These are phyloP conservation scores for Zophobas morio DNA, from an alignment of 1,140 invertebrate genomes.

Conservation along the genomic window DNA sequence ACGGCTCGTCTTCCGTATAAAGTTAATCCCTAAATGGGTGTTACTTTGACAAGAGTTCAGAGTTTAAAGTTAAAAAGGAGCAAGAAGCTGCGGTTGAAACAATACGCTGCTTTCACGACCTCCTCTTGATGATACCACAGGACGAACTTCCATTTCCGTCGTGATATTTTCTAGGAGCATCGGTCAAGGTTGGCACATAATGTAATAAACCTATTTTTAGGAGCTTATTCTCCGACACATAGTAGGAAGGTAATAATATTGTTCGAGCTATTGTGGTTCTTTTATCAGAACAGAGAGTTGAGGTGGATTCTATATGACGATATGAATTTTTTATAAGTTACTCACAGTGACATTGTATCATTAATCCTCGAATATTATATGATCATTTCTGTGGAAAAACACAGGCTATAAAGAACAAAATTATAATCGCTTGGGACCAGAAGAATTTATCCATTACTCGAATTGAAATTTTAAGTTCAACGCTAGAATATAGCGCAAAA, in stretches of 20 bases:
- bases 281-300: conserved; percentile 24
- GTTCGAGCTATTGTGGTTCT: conserved; percentile 18
- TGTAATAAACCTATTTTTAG: conserved; percentile 40
- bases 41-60: conserved; percentile 23
- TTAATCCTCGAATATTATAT: too few species aligned
- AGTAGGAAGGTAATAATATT: conserved; percentile 28
- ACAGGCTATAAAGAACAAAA: too few species aligned
- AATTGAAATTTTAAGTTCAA: too few species aligned
- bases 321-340: too few species aligned
- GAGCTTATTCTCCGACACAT: conserved; percentile 26
- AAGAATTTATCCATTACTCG: too few species aligned
- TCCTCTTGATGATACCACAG: background rate
- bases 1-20: conserved; percentile 4
- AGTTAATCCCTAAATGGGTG: conserved; percentile 34
- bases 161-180: conserved; percentile 31
- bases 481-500: too few species aligned
- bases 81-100: conserved; percentile 6
- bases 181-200: conserved; percentile 31
- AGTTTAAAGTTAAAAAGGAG: conserved; percentile 24
- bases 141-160: conserved; percentile 31
- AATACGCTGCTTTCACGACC: conserved; percentile 13
- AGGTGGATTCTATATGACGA: conserved; percentile 7
- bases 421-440: too few species aligned
- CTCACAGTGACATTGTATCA: too few species aligned
- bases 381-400: too few species aligned